Evolutionary conservation across 2,113 vertebrate species (phyloP).

Genomic region (Aegotheles bennettii): DNA sequence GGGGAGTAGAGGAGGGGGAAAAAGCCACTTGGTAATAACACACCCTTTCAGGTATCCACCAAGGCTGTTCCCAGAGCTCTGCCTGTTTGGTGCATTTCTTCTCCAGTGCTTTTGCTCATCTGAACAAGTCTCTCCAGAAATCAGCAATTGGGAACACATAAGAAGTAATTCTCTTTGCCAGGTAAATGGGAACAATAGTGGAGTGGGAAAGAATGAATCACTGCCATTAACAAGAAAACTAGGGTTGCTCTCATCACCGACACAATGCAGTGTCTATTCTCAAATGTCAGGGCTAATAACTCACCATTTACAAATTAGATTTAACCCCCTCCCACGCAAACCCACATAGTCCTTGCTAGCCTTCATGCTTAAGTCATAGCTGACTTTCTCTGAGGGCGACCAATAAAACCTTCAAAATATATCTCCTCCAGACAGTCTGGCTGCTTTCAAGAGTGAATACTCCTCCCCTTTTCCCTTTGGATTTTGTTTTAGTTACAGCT

Average conservation of each 20-base stretch:
- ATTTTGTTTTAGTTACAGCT: conserved; percentile 48
- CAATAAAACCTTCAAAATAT: conserved; percentile 50
- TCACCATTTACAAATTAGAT: conserved; percentile 49
- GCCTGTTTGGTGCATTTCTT: not conserved
- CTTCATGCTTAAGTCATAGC: conserved; percentile 37
- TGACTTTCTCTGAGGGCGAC: conserved; percentile 39
- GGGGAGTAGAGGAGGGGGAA: not conserved
- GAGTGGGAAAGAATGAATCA: conserved; percentile 61
- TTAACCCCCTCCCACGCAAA: conserved; percentile 61
- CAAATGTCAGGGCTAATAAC: conserved; percentile 61
- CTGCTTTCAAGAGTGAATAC: conserved; percentile 42
- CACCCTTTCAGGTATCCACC: not conserved
- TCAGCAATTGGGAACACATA: not conserved
- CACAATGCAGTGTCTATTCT: conserved; percentile 59
- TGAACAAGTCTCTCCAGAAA: conserved; percentile 8
- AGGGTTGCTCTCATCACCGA: conserved; percentile 30
- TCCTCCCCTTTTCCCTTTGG: conserved; percentile 39
- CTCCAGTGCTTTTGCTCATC: not conserved
- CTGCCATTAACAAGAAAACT: conserved; percentile 39
- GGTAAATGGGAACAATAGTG: conserved; percentile 53
- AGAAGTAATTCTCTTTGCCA: conserved; percentile 47
- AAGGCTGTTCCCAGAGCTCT: not conserved
- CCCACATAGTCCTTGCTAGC: conserved; percentile 24
- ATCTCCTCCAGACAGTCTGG: conserved; percentile 41
- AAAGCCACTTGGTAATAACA: not conserved